Conservation (phyloP, 2,797 vertebrate genomes). For the Ataeniobius toweri region DNA sequence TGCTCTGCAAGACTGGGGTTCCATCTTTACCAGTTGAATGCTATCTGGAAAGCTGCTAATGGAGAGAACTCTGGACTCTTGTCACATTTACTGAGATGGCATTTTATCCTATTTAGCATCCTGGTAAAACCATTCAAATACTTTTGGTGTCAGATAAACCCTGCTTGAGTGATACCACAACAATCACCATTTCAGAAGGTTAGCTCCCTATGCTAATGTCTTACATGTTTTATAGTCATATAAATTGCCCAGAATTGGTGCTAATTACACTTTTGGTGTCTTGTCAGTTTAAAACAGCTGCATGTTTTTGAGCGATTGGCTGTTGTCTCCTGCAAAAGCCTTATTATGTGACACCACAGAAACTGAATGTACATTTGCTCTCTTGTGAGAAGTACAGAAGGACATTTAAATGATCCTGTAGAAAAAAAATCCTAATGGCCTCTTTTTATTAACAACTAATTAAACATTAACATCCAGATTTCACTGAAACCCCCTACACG, state of each 20-base stretch:
- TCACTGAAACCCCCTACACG: conserved; percentile 5
- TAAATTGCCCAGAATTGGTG: conserved; percentile 14
- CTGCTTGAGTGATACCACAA: neutral
- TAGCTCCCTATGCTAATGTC: conserved; percentile 4
- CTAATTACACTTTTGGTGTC: conserved; percentile 35
- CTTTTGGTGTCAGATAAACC: neutral
- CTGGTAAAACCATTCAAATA: conserved; percentile 11
- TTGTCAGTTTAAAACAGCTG: conserved; percentile 29
- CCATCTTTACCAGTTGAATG: neutral
- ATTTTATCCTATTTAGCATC: conserved; percentile 44
- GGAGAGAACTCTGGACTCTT: conserved; percentile 42
- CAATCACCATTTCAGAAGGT: conserved; percentile 11
- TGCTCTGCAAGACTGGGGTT: conserved; percentile 17
- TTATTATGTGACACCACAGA: conserved; percentile 35
- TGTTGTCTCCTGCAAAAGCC: conserved; percentile 50
- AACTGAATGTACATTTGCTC: conserved; percentile 30
- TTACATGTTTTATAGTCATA: conserved; percentile 31
- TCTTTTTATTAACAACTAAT: conserved; percentile 67
- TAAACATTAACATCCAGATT: conserved; percentile 63
- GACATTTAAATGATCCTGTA: conserved; percentile 58
- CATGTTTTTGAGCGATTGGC: conserved; percentile 43
- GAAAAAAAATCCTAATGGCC: conserved; percentile 66
- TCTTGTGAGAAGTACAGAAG: conserved; percentile 40
- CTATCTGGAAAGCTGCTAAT: conserved; percentile 46
- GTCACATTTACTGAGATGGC: conserved; percentile 40